Percentiles rank a stretch among this genome's conserved stretches.
Evolutionary conservation across 1,140 invertebrate species (phyloP).

Genomic region (Hetaerina americana): DNA sequence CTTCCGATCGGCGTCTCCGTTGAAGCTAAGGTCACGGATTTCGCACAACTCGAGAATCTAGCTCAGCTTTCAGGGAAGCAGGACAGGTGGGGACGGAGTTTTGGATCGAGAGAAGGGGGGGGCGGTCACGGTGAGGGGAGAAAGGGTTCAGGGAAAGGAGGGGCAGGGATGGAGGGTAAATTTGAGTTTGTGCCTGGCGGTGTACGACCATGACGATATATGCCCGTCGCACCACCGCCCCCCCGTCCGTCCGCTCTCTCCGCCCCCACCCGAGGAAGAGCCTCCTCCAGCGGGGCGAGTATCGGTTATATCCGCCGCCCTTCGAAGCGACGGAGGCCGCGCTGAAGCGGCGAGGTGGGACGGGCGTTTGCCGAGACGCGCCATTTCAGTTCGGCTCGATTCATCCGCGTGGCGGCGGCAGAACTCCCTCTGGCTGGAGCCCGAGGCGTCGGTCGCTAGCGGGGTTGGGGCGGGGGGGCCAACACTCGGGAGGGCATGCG

Average conservation of each 20-base stretch:
- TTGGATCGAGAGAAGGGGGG: no score
- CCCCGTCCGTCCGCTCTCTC: background rate
- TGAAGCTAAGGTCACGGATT: no score
- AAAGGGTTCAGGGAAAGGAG: background rate
- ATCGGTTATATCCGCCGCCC: background rate
- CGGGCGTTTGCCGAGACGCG: background rate
- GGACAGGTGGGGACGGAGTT: no score
- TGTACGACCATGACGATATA: background rate
- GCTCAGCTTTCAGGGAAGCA: no score
- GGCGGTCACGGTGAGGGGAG: background rate
- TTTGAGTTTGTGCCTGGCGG: background rate
- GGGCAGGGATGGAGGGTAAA: background rate
- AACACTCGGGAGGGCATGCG: no score
- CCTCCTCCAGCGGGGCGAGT: background rate
- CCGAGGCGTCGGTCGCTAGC: no score
- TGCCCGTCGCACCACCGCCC: background rate
- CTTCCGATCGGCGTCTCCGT: no score
- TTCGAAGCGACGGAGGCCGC: background rate
- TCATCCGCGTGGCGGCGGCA: no score
- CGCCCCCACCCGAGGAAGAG: background rate
- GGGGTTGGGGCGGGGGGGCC: no score
- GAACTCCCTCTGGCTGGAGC: no score
- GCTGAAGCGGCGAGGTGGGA: background rate
- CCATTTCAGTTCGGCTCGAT: no score
- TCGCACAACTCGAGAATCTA: no score